Percentiles rank a stretch among this genome's conserved stretches.
phyloP scores from a whole-genome alignment of 2,888 invertebrate genomes.

The Lasioglossum vierecki region DNA sequence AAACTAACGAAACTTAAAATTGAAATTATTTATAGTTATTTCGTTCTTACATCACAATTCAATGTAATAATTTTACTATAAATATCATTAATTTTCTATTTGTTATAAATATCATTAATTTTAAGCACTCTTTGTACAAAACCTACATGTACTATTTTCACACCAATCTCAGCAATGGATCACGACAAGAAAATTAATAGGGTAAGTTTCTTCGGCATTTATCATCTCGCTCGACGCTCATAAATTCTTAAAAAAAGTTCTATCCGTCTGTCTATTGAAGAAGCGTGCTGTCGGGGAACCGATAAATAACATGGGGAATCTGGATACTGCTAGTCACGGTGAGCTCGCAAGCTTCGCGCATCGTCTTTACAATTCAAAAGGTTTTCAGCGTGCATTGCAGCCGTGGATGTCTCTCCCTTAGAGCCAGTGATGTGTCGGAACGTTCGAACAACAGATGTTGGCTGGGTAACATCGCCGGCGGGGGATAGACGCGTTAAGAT shows the following conservation, averaged over 20 bases:
- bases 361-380: slow-evolving; percentile 31
- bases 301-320: slow-evolving; percentile 29
- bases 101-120: not conserved
- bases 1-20: not conserved
- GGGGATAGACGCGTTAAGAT: slow-evolving; percentile 63
- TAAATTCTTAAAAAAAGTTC: not conserved
- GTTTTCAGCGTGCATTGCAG: not conserved
- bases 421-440: slow-evolving; percentile 61
- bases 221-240: not conserved
- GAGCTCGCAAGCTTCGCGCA: slow-evolving; percentile 48
- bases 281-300: not conserved
- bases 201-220: not conserved
- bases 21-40: not conserved
- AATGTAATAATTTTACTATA: not conserved
- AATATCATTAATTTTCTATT: not conserved
- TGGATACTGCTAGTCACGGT: slow-evolving; percentile 48
- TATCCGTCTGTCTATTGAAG: slow-evolving; percentile 6
- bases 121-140: not conserved
- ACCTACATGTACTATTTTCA: not conserved
- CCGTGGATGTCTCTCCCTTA: slow-evolving; percentile 19
- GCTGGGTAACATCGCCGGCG: slow-evolving; percentile 40
- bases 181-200: not conserved
- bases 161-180: not conserved
- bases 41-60: not conserved
- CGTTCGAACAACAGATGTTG: slow-evolving; percentile 63